A percentile compares a stretch with the other conserved stretches of the same genome.
phyloP scores from a whole-genome alignment of 1,140 invertebrate species.

The Nixonia krombeini region DNA sequence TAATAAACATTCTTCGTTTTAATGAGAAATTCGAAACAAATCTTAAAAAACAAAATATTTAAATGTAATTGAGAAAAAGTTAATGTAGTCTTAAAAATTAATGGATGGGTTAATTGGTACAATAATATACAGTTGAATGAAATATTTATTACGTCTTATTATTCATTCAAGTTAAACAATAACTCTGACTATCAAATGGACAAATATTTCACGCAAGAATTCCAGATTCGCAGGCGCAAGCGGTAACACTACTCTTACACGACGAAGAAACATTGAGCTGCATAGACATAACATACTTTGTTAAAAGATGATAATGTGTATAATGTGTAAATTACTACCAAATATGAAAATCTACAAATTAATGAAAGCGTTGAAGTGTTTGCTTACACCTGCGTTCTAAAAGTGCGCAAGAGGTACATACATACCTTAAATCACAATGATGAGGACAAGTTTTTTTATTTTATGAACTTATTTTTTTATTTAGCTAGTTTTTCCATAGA shows the following conservation, averaged over 20 bases:
- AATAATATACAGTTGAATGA: slow-evolving; percentile 53
- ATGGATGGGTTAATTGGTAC: not conserved
- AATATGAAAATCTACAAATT: slow-evolving; percentile 17
- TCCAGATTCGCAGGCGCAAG: slow-evolving; percentile 30
- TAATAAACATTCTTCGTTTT: too few species aligned
- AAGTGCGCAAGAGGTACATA: slow-evolving; percentile 43
- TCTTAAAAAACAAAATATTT: not conserved
- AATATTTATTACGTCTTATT: slow-evolving; percentile 64
- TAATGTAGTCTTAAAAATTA: not conserved
- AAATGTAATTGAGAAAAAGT: not conserved
- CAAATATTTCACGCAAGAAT: slow-evolving; percentile 42
- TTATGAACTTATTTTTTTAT: slow-evolving; percentile 20
- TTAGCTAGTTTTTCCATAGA: slow-evolving; percentile 16
- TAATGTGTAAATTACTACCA: too few species aligned
- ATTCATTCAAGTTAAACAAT: slow-evolving; percentile 48
- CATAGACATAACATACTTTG: slow-evolving; percentile 4
- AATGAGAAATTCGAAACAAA: too few species aligned
- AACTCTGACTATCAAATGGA: slow-evolving; percentile 43
- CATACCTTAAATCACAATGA: slow-evolving; percentile 57
- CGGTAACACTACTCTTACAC: not conserved
- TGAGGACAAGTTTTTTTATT: slow-evolving; percentile 56
- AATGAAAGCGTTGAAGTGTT: slow-evolving; percentile 16
- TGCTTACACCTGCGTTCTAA: slow-evolving; percentile 30
- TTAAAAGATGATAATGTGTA: not conserved
- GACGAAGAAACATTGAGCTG: slow-evolving; percentile 30